Percentiles rank a stretch among this genome's conserved stretches.
phyloP scores from a whole-genome alignment of 2,797 vertebrate species.

The Potorous gilbertii region DNA sequence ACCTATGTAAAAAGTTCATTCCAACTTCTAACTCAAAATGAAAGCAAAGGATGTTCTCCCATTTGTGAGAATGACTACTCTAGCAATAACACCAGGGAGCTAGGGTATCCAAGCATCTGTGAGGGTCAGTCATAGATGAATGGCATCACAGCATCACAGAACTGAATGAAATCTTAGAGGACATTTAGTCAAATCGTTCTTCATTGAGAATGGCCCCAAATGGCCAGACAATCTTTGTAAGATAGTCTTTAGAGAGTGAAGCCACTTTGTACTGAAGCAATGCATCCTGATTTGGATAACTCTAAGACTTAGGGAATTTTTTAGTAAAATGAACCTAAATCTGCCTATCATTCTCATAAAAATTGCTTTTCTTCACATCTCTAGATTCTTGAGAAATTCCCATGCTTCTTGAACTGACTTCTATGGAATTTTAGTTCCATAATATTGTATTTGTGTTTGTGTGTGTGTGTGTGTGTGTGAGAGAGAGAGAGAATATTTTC shows the following conservation, averaged over 20 bases:
- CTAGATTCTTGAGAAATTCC: neutral
- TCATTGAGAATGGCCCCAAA: neutral
- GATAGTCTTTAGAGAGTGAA: neutral
- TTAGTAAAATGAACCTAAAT: neutral
- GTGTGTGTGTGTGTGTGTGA: too few species aligned
- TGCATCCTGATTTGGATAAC: neutral
- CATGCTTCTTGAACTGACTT: neutral
- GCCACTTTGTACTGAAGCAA: neutral
- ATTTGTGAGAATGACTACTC: neutral
- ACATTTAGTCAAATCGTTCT: neutral
- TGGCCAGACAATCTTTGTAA: neutral
- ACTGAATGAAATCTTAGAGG: neutral
- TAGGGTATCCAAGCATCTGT: neutral
- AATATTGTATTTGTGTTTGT: neutral
- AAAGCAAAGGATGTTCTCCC: neutral
- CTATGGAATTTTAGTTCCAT: neutral
- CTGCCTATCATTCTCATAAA: neutral
- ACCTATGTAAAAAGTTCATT: neutral
- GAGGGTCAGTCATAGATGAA: neutral
- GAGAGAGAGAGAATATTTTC: neutral
- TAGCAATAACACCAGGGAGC: neutral
- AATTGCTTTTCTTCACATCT: neutral
- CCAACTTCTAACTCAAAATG: neutral
- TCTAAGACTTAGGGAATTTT: neutral
- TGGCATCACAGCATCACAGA: neutral